A percentile compares a stretch with the other conserved stretches of the same genome.
Evolutionary conservation across 2,888 invertebrate genomes (phyloP).

Genomic region (Microctonus hyperodae): DNA sequence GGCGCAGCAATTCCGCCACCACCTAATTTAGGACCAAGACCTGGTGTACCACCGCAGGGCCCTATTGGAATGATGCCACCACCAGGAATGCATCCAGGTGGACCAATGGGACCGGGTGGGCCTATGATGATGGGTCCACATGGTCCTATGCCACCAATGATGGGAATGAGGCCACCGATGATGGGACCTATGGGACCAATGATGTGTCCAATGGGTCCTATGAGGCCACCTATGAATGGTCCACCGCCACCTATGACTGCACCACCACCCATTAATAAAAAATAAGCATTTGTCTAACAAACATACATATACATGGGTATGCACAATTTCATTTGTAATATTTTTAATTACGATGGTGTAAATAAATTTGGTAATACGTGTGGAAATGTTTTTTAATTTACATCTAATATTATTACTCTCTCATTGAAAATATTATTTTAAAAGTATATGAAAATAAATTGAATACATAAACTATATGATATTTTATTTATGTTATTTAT

Average conservation of each 20-base stretch:
- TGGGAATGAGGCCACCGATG: conserved; percentile 82
- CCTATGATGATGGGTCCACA: conserved; percentile 67
- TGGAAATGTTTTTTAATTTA: neutral
- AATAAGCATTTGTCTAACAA: neutral
- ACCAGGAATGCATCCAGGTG: conserved; percentile 66
- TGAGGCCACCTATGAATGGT: conserved; percentile 78
- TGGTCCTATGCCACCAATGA: conserved; percentile 78
- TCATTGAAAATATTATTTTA: no score
- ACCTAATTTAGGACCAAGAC: conserved; percentile 64
- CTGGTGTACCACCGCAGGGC: conserved; percentile 68
- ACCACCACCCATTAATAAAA: conserved; percentile 51
- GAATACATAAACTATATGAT: no score
- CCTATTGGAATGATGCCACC: conserved; percentile 66
- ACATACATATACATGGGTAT: neutral
- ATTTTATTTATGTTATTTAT: neutral
- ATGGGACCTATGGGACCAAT: conserved; percentile 78
- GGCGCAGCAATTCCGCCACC: conserved; percentile 86
- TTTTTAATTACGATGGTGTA: neutral
- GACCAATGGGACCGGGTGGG: conserved; percentile 63
- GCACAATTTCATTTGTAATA: neutral
- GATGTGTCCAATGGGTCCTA: conserved; percentile 74
- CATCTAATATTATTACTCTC: neutral
- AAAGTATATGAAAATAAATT: no score
- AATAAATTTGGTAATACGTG: neutral
- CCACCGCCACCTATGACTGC: conserved; percentile 66